phyloP scores from a whole-genome alignment of 2,888 invertebrate species.

The Synergus itoensis region DNA sequence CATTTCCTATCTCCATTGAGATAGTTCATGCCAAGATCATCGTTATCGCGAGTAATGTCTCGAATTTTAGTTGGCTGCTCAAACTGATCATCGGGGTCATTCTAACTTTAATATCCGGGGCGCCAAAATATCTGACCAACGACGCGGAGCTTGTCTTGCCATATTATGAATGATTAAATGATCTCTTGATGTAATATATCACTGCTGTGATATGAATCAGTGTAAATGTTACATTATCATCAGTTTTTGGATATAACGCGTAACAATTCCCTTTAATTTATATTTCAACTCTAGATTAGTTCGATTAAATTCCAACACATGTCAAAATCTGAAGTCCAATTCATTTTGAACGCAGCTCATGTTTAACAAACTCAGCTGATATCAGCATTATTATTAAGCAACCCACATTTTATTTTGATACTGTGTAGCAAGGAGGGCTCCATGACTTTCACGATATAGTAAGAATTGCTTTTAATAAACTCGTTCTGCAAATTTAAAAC shows the following conservation, averaged over 20 bases:
- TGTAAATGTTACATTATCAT: neutral
- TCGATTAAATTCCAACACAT: too few species aligned
- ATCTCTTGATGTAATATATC: neutral
- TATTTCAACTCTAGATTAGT: too few species aligned
- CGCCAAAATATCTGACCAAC: neutral
- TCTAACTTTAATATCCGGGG: neutral
- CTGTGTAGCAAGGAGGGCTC: neutral
- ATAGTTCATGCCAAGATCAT: neutral
- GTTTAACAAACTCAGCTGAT: neutral
- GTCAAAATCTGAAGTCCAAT: too few species aligned
- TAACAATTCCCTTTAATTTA: too few species aligned
- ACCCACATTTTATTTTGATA: neutral
- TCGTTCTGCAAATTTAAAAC: too few species aligned
- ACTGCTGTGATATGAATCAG: neutral
- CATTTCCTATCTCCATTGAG: neutral
- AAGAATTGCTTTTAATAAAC: too few species aligned
- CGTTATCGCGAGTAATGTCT: neutral
- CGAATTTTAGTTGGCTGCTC: neutral
- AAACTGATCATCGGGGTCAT: neutral
- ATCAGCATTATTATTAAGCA: neutral
- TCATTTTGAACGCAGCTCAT: too few species aligned
- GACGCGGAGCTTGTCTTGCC: neutral
- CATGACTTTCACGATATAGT: neutral
- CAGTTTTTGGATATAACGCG: too few species aligned
- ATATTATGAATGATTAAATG: neutral